Evolutionary conservation across 2,797 vertebrate genomes (phyloP).

Genomic region (Rhinella marina): DNA sequence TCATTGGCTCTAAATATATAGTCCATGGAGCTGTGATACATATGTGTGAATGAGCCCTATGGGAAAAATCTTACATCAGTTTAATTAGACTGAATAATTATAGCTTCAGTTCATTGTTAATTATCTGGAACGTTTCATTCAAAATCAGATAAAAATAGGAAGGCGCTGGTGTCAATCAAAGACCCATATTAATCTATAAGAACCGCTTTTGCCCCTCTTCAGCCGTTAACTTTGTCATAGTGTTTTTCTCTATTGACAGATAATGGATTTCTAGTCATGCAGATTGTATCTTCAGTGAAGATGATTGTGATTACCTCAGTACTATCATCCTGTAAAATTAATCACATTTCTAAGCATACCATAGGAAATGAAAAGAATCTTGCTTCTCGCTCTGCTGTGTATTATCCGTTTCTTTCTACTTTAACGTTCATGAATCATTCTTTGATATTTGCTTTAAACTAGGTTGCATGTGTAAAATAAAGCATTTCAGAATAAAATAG

Average conservation of each 20-base stretch:
- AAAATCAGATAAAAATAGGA: not conserved
- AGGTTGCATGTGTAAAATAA: constrained; percentile 22
- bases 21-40: not conserved
- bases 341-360: not conserved
- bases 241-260: not conserved
- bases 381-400: not conserved
- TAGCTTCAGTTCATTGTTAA: no score
- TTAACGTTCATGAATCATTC: not conserved
- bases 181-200: not conserved
- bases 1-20: not conserved
- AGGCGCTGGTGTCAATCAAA: not conserved
- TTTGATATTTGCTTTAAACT: constrained; percentile 40
- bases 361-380: constrained; percentile 1
- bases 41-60: not conserved
- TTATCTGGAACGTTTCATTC: not conserved
- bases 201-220: not conserved
- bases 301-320: not conserved
- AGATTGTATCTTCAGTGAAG: not conserved
- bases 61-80: not conserved
- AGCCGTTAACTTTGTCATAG: not conserved
- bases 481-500: constrained; percentile 40
- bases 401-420: constrained; percentile 12
- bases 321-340: not conserved
- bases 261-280: not conserved
- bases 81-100: not conserved